Evolutionary conservation across 2,888 invertebrate species (phyloP).

Genomic region (Formica aserva): DNA sequence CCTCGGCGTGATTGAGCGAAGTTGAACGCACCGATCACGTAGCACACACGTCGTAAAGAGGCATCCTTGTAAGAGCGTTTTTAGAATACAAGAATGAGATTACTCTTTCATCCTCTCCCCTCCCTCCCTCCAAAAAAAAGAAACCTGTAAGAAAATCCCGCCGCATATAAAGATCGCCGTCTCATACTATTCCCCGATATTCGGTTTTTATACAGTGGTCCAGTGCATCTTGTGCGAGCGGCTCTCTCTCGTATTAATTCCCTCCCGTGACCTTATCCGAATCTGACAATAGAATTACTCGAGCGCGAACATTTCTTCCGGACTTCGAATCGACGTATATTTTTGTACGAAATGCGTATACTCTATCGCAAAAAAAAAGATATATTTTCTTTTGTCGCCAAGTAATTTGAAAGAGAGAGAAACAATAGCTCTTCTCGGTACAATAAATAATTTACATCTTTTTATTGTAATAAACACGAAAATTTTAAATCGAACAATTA

Average conservation of each 20-base stretch:
- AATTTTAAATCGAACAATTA: not conserved
- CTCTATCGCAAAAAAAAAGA: not conserved
- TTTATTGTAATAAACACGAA: not conserved
- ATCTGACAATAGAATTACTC: constrained; percentile 7
- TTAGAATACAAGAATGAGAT: constrained; percentile 46
- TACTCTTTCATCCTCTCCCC: constrained; percentile 3
- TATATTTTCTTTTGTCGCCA: not conserved
- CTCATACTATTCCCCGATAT: not conserved
- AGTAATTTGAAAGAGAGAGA: not conserved
- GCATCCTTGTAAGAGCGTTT: constrained; percentile 18
- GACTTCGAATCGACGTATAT: not conserved
- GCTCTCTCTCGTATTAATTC: constrained; percentile 18
- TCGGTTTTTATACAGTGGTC: not conserved
- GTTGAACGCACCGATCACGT: constrained; percentile 60
- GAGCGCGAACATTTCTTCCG: not conserved
- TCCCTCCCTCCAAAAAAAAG: not conserved
- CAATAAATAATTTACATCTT: not conserved
- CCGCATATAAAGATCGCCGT: not conserved
- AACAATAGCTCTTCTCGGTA: not conserved
- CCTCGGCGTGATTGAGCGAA: constrained; percentile 12
- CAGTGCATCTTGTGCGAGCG: not conserved
- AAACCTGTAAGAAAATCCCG: not conserved
- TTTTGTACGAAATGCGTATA: not conserved
- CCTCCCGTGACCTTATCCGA: not conserved
- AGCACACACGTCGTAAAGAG: constrained; percentile 61